phyloP scores from a whole-genome alignment of 1,140 invertebrate genomes.

The Zaprionus taronus region DNA sequence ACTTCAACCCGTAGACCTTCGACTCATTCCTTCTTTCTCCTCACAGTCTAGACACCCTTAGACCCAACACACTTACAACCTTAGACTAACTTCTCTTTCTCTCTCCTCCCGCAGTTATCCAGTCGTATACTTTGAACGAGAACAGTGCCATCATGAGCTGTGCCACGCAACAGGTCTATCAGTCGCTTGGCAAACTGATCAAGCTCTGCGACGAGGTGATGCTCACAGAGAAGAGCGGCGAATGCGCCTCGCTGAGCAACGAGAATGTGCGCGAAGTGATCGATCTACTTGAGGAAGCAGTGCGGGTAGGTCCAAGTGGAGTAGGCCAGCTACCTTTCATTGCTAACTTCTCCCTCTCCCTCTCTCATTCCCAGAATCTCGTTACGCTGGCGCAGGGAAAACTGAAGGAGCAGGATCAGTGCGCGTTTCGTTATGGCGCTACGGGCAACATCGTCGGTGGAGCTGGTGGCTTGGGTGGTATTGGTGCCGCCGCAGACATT shows the following conservation, averaged over 20 bases:
- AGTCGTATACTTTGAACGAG: conserved; percentile 88
- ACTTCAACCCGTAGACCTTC: too few relatives aligned
- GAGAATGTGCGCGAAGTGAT: conserved; percentile 92
- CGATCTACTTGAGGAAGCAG: conserved; percentile 90
- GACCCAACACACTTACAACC: too few relatives aligned
- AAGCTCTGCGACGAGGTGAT: conserved; percentile 95
- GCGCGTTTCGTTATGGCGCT: conserved; percentile 58
- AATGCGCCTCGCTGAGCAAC: conserved; percentile 87
- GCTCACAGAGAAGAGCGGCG: conserved; percentile 86
- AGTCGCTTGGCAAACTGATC: conserved; percentile 93
- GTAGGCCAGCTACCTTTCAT: too few relatives aligned
- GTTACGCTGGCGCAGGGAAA: conserved; percentile 88
- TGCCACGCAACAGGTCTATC: conserved; percentile 94
- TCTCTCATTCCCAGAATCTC: conserved; percentile 85
- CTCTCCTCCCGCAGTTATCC: conserved; percentile 83
- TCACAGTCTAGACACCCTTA: too few relatives aligned
- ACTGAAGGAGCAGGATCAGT: conserved; percentile 86
- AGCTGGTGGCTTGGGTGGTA: conserved; percentile 56
- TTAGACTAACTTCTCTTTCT: too few relatives aligned
- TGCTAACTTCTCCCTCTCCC: neutral
- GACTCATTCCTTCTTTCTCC: too few relatives aligned
- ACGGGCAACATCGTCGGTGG: neutral
- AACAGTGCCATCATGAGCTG: conserved; percentile 88
- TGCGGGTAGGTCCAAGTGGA: conserved; percentile 86
- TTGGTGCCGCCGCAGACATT: conserved; percentile 69